Evolutionary conservation across 2,797 vertebrate genomes (phyloP).

Genomic region (Pampus argenteus): DNA sequence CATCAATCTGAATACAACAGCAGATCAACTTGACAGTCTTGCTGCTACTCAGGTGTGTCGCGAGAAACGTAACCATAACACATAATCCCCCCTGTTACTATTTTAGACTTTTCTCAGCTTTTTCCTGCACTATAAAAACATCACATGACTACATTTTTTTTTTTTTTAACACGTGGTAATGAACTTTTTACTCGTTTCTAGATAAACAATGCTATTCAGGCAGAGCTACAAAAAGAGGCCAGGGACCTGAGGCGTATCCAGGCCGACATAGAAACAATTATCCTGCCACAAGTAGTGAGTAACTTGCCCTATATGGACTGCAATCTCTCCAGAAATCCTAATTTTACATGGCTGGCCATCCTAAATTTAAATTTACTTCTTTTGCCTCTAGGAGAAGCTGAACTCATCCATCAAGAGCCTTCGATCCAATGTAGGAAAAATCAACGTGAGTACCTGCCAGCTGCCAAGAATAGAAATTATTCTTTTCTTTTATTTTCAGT

Average conservation of each 20-base stretch:
- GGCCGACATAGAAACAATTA: conserved; percentile 58
- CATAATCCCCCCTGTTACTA: background rate
- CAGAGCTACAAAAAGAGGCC: conserved; percentile 57
- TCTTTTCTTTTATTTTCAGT: background rate
- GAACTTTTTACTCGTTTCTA: conserved; percentile 41
- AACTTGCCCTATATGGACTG: background rate
- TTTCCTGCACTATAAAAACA: background rate
- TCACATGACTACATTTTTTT: background rate
- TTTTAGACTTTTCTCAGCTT: background rate
- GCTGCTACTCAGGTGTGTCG: conserved; percentile 70
- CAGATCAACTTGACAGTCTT: conserved; percentile 68
- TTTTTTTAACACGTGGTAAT: background rate
- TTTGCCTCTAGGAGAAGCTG: conserved; percentile 70
- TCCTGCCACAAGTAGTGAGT: conserved; percentile 79
- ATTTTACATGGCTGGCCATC: background rate
- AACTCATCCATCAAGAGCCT: conserved; percentile 68
- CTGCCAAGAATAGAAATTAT: background rate
- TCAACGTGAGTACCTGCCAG: conserved; percentile 81
- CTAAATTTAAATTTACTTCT: background rate
- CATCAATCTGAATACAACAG: conserved; percentile 76
- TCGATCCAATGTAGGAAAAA: conserved; percentile 21
- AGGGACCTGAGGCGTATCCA: conserved; percentile 73
- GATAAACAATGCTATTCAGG: accelerated
- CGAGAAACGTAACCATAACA: background rate
- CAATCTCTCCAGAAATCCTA: background rate